Conservation (phyloP, 2,888 invertebrate genomes). For the Xylota sylvarum region DNA sequence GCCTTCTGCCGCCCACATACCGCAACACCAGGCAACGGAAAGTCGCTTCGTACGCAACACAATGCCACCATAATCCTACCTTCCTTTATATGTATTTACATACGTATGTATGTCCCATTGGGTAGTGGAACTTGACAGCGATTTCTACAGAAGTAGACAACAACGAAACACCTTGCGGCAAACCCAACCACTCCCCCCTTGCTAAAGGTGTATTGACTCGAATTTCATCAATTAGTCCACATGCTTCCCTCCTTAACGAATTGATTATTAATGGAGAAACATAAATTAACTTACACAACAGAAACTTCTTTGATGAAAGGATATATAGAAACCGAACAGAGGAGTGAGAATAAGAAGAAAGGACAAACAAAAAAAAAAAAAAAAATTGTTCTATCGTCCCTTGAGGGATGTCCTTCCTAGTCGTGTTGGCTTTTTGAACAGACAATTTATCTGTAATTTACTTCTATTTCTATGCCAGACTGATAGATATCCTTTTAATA, state of each 20-base stretch:
- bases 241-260: slow-evolving; percentile 37
- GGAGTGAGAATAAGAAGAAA: not conserved
- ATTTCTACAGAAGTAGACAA: not conserved
- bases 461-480: slow-evolving; percentile 49
- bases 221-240: slow-evolving; percentile 58
- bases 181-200: not conserved
- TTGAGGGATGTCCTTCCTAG: not conserved
- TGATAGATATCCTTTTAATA: slow-evolving; percentile 49
- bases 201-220: slow-evolving; percentile 1
- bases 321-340: not conserved
- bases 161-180: not conserved
- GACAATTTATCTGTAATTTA: slow-evolving; percentile 58
- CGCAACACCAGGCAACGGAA: not conserved
- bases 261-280: slow-evolving; percentile 64
- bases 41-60: not conserved
- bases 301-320: slow-evolving; percentile 31
- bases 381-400: not conserved
- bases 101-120: not conserved
- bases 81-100: not conserved
- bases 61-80: not conserved
- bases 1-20: not conserved
- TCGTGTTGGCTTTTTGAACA: slow-evolving; percentile 1
- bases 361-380: not conserved
- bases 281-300: slow-evolving; percentile 54
- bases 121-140: slow-evolving; percentile 10